Base-by-base conservation (phyloP, 2,797 vertebrate species). In the Labeo calbasu region DNA sequence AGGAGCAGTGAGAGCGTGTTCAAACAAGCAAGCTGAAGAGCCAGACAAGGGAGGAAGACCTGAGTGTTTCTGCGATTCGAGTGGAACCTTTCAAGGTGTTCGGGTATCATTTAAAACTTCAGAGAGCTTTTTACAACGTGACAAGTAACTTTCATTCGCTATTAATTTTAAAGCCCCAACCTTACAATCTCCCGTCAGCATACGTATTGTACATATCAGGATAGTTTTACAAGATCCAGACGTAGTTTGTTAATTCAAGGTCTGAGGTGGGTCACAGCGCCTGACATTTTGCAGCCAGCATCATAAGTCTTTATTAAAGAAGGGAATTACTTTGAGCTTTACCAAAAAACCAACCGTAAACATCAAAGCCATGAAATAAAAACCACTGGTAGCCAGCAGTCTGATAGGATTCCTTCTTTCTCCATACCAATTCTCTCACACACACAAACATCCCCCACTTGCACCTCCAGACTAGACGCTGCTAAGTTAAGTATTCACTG, bases 401-500 rank as follows among this genome's bases (percentile, higher is more conserved):
- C 40, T 77, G 77, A 77, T 80, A 32, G 4, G 51, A 75, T 32
- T 59, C 5, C 15, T 79, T 78, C 46, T 66, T 78, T 55, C 59
- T 77, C 70, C 53, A 19, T 43, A 65, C 23, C 36, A 25, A 50
- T 40, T 71, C 32, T 75, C 46, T 71, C 68, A 77, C 25, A 32
- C 59, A 61, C 32, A 73, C 28, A 72, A 36, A 73, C 75, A 80
- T 53, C 63, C 75, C 78, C 81, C 76, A 1, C 66, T 80, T 69
- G 68, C 36, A 76, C 53, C 63, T 82, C 46, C 71, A 82, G 66
- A 84, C 88, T 77, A 89, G 88, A 91, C 85, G 73, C 81, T 86
- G 83, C 66, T 86, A 83, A 86, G 84, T 79, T 81, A 84, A 83
- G 78, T 83, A 21, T 53, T 89, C 86, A 87, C 84, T 90, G 87